Base-by-base conservation (phyloP, 2,888 invertebrate species). In the Orthosia incerta region DNA sequence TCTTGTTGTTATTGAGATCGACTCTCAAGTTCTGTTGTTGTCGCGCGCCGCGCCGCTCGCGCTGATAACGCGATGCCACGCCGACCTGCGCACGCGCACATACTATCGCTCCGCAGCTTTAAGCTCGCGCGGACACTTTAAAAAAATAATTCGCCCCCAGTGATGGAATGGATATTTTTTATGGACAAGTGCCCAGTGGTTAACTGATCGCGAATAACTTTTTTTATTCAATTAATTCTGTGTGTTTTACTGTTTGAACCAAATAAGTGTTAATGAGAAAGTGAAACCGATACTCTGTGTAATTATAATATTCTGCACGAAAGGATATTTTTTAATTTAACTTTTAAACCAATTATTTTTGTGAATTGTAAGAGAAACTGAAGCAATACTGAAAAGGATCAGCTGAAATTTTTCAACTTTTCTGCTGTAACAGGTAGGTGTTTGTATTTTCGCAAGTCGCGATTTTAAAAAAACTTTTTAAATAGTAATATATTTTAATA, bases 1-100 rank as follows among this genome's bases (percentile, higher is more conserved):
- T 96, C 96, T 96, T 96, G 96, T 96, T 96, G 94, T 95, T 96
- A 96, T 96, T 96, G 95, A 95, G 96, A 95, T 95, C 95, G 95
- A 91, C 93, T 94, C 95, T 95, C 94, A 95, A 95, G 95, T 94
- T 95, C 95, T 96, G 96, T 96, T 96, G 96, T 96, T 95, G 95
- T 95, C 95, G 95, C 93, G 93, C 94, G 93, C 94, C 93, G 94
- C 93, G 93, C 93, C 93, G 93, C 94, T 93, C 92, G 94, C 94
- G 95, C 94, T 96, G 96, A 96, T 96, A 96, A 96, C 95, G 95
- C 95, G 95, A 95, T 94, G 96, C 95, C 92, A 91, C 94, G 93
- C 93, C 93, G 94, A 90, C 90, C 94, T 91, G 95, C 92, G 94
- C 95, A 93, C 95, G 95, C 95, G 95, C 93, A 89, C 88, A 81